phyloP scores from a whole-genome alignment of 1,140 invertebrate genomes.

The Notospermus geniculatus region DNA sequence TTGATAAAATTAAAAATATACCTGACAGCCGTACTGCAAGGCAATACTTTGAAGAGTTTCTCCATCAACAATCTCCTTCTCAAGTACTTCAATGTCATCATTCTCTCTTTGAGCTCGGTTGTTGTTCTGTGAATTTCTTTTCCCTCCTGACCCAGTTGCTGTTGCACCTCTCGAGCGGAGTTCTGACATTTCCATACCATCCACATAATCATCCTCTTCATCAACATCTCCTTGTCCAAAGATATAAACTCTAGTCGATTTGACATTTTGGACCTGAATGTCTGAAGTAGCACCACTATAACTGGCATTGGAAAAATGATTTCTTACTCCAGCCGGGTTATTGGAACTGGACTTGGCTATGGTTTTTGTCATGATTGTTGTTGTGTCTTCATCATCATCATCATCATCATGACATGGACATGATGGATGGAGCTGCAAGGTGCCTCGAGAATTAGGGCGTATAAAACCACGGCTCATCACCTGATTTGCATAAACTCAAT shows the following conservation, averaged over 20 bases:
- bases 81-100: constrained; percentile 23
- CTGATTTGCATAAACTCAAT: no score
- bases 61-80: constrained; percentile 33
- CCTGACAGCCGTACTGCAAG: constrained; percentile 42
- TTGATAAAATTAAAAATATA: constrained; percentile 24
- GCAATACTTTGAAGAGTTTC: constrained; percentile 41
- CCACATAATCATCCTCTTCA: constrained; percentile 29
- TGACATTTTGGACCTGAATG: constrained; percentile 38
- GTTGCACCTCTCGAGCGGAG: constrained; percentile 25
- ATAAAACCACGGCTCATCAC: no score
- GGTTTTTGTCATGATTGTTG: no score
- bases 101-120: background rate
- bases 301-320: no score
- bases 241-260: constrained; percentile 35
- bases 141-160: constrained; percentile 4
- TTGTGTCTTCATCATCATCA: no score
- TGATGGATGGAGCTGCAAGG: no score
- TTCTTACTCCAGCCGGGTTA: no score
- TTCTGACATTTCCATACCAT: constrained; percentile 36
- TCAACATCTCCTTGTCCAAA: constrained; percentile 35
- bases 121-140: background rate
- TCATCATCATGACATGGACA: no score
- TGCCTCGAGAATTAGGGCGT: no score
- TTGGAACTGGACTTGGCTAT: no score
- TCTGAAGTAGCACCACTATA: background rate